Conservation (phyloP, 2,888 invertebrate species). For the Eupithecia centaureata region DNA sequence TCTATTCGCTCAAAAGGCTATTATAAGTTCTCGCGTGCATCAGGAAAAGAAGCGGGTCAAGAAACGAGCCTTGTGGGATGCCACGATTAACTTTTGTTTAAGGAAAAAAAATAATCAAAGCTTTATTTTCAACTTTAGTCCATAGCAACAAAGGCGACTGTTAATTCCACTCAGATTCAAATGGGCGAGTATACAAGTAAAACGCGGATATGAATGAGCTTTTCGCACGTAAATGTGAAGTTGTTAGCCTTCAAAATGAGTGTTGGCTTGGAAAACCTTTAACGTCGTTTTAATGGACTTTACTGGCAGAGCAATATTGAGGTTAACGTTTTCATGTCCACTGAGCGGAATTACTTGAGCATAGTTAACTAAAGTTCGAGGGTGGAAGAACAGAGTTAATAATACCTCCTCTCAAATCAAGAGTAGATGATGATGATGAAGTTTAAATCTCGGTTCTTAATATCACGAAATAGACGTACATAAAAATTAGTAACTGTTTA, state of each 20-base stretch:
- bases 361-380: too few relatives aligned
- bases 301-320: slow-evolving; percentile 36
- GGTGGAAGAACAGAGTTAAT: too few relatives aligned
- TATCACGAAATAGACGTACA: too few relatives aligned
- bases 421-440: too few relatives aligned
- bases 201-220: slow-evolving; percentile 73
- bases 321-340: slow-evolving; percentile 20
- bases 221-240: slow-evolving; percentile 69
- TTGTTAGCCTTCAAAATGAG: slow-evolving; percentile 69
- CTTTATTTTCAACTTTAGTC: slow-evolving; percentile 47
- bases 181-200: slow-evolving; percentile 49
- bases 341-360: too few relatives aligned
- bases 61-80: slow-evolving; percentile 57
- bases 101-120: slow-evolving; percentile 16
- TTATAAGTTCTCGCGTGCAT: slow-evolving; percentile 27
- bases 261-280: slow-evolving; percentile 51
- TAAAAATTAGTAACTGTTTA: too few relatives aligned
- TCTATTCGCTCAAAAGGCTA: slow-evolving; percentile 45
- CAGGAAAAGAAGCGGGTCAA: slow-evolving; percentile 56
- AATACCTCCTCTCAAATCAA: too few relatives aligned
- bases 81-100: slow-evolving; percentile 43
- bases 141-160: slow-evolving; percentile 41
- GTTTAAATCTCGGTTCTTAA: too few relatives aligned
- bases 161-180: slow-evolving; percentile 37
- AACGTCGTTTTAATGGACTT: slow-evolving; percentile 32